phyloP scores from a whole-genome alignment of 2,797 vertebrate species.

The Enteromius treurensis region DNA sequence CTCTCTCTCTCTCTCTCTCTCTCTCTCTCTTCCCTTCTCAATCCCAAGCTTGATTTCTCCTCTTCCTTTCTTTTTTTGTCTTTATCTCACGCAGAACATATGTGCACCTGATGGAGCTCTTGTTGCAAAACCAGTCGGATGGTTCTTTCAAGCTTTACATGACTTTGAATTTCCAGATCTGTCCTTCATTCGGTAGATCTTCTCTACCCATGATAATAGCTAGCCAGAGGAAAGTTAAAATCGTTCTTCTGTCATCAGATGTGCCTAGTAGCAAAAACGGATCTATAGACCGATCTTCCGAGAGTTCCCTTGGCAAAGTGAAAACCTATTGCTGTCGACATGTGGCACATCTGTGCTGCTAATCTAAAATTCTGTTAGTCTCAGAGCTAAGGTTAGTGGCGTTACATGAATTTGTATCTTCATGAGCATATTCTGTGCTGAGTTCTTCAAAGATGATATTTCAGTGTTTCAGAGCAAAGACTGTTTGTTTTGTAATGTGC shows the following conservation, averaged over 20 bases:
- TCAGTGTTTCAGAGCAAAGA: not conserved
- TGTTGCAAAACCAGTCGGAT: conserved; percentile 79
- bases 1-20: conserved; percentile 48
- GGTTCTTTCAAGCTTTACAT: conserved; percentile 74
- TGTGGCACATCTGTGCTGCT: conserved; percentile 45
- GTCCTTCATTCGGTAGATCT: conserved; percentile 26
- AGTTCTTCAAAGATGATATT: not conserved
- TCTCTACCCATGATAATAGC: conserved; percentile 70
- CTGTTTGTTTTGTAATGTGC: not conserved
- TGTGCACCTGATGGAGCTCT: conserved; percentile 77
- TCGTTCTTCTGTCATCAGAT: conserved; percentile 57
- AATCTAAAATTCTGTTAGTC: conserved; percentile 51
- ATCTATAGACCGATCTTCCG: conserved; percentile 57
- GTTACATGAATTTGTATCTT: conserved; percentile 37
- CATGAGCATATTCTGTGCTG: not conserved
- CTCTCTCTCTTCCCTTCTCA: conserved; percentile 41
- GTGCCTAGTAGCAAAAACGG: conserved; percentile 47
- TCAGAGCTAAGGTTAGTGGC: conserved; percentile 53
- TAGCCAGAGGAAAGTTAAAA: conserved; percentile 65
- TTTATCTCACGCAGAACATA: conserved; percentile 45
- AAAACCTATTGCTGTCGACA: conserved; percentile 49
- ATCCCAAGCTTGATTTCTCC: conserved; percentile 15
- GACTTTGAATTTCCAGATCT: conserved; percentile 70
- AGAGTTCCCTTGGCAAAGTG: conserved; percentile 50
- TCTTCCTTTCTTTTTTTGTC: conserved; percentile 70